Evolutionary conservation across 2,113 vertebrate species (phyloP).

Genomic region (Myiozetetes cayanensis): DNA sequence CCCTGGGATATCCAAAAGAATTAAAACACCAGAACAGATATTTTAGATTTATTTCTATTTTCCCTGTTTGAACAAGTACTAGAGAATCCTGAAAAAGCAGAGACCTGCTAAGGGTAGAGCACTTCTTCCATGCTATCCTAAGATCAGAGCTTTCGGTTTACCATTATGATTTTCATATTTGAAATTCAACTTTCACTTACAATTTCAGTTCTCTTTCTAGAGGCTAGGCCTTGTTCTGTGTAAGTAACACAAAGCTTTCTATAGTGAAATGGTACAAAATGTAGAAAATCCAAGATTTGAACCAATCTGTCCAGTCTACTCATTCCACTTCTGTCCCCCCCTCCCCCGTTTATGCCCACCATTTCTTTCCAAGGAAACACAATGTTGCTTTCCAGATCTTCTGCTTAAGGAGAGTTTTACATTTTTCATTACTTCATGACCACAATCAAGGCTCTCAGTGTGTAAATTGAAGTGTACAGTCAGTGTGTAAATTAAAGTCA

Average conservation of each 20-base stretch:
- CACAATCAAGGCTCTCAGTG: not conserved
- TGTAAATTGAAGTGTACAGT: not conserved
- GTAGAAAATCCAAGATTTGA: not conserved
- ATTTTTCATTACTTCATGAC: not conserved
- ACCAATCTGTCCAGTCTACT: not conserved
- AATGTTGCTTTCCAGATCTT: not conserved
- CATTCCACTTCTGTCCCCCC: not conserved
- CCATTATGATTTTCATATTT: not conserved
- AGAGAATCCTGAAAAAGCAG: not conserved
- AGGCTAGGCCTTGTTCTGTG: not conserved
- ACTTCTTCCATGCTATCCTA: not conserved
- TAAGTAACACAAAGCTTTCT: not conserved
- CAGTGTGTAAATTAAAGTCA: not conserved
- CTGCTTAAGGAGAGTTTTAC: not conserved
- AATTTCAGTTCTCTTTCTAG: not conserved
- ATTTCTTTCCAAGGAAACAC: not conserved
- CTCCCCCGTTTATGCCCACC: not conserved
- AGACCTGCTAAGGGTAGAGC: not conserved
- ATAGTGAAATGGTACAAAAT: not conserved
- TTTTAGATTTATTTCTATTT: not conserved
- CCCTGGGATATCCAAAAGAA: not conserved
- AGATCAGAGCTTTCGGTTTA: not conserved
- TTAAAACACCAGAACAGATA: not conserved
- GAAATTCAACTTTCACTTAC: not conserved
- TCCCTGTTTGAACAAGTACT: not conserved